These are phyloP conservation scores for Regulus satrapa DNA, from an alignment of 2,113 vertebrate genomes.

Conservation along the genomic window DNA sequence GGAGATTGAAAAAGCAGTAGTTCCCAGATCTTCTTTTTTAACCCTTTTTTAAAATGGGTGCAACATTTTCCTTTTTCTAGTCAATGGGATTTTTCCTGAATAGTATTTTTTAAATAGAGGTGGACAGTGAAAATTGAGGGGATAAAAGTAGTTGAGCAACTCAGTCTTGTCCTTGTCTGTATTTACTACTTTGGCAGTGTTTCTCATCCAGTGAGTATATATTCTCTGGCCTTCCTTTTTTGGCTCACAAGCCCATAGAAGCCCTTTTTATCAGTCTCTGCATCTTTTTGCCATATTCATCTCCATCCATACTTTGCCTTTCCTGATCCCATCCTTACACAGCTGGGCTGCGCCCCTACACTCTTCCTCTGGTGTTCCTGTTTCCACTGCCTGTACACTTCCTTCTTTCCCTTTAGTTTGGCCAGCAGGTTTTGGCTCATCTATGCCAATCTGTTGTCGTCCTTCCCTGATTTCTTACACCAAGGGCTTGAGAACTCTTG, in stretches of 20 bases:
- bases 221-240: not conserved
- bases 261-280: not conserved
- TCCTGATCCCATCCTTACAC: not conserved
- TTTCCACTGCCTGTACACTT: not conserved
- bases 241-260: not conserved
- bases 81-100: not conserved
- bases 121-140: not conserved
- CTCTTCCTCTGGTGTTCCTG: not conserved
- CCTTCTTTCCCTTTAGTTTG: not conserved
- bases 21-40: not conserved
- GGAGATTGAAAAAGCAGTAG: not conserved
- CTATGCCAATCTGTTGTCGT: not conserved
- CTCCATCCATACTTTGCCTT: not conserved
- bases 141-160: not conserved
- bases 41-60: not conserved
- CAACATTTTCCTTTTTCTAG: not conserved
- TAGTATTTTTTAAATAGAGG: not conserved
- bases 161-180: not conserved
- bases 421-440: not conserved
- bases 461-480: not conserved
- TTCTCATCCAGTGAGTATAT: not conserved
- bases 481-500: not conserved
- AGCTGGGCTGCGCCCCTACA: accelerated
- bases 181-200: not conserved
- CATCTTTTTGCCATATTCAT: not conserved